phyloP scores from a whole-genome alignment of 2,113 vertebrate genomes.

The Eleginops maclovinus region DNA sequence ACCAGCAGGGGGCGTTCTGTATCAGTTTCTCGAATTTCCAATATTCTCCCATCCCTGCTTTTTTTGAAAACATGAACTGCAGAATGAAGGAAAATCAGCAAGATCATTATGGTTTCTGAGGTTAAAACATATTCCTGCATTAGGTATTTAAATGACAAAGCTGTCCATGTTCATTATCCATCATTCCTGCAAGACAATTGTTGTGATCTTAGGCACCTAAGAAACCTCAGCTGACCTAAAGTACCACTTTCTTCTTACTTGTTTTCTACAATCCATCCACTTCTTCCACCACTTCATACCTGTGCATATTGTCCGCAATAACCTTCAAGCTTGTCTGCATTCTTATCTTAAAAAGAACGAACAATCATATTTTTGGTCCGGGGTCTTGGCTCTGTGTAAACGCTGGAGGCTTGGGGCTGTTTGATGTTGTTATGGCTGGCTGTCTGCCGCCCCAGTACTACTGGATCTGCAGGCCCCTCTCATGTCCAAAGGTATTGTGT shows the following conservation, averaged over 20 bases:
- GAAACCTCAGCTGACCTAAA: constrained; percentile 27
- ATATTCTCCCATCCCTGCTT: not conserved
- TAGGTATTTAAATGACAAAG: not conserved
- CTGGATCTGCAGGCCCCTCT: constrained; percentile 61
- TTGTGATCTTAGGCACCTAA: constrained; percentile 16
- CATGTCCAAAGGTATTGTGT: constrained; percentile 71
- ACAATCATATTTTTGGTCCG: constrained; percentile 60
- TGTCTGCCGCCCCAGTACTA: constrained; percentile 58
- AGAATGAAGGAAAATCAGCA: not conserved
- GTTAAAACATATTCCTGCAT: not conserved
- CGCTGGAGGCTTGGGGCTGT: constrained; percentile 66
- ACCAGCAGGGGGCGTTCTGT: constrained; percentile 56
- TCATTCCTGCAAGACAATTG: constrained; percentile 6
- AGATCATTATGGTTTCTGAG: not conserved
- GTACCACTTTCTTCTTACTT: not conserved
- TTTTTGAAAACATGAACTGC: not conserved
- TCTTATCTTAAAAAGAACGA: constrained; percentile 69
- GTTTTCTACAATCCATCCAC: constrained; percentile 1
- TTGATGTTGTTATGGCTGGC: constrained; percentile 81
- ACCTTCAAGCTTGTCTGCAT: constrained; percentile 64
- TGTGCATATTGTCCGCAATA: constrained; percentile 62
- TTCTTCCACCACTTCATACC: constrained; percentile 50
- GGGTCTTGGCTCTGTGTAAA: constrained; percentile 66
- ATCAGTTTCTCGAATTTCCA: not conserved
- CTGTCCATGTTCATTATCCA: not conserved